Base-by-base conservation (phyloP, 2,888 invertebrate genomes). In the Siphlonurus alternatus region DNA sequence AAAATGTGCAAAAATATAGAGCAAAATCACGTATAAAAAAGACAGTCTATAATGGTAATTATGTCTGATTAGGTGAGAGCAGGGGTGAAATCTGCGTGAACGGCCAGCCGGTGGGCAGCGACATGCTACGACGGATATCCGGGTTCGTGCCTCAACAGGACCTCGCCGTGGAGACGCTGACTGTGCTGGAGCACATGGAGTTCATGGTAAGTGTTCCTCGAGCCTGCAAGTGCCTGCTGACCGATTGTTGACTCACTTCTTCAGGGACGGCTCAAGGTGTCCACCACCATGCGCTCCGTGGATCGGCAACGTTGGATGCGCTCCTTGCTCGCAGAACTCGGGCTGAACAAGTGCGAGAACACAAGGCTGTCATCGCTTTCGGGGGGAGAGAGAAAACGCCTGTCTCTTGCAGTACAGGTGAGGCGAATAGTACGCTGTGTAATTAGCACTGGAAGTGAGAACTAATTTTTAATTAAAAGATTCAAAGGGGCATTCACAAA, bases 121-220 rank as follows among this genome's bases (percentile, higher is more conserved):
- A 81, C 69, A 79, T 84, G 62, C 85, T 90, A 77, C 81, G 87
- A 69, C 81, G 83, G 70, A 83, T 91, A 69, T 90, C 91, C 1
- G 88, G 88, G 66, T 93, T 92, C 76, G 84, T 93, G 59, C 91
- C 92, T 3, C 93, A 94, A 73, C 85, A 88, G 69, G 92, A 93
- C 76, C 78, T 92, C 69, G 86, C 87, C 67, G 81, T 91, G 20
- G 87, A 88, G 64, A 83, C 86, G 24, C 77, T 93, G 66, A 88
- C 88, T 0, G 89, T 91, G 18, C 76, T 80, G 66, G 93, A 93
- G 73, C 92, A 93, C 73, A 83, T 93, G 75, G 83, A 83, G 71
- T 92, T 93, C 73, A 90, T 91, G 88, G 93, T 91, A 74, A 77
- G 78, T 71, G 64, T 61, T 53, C 23, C n/a, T 51, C 15, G 7